Evolutionary conservation across 2,797 vertebrate species (phyloP).

Genomic region (Mormyrops attenuatus): DNA sequence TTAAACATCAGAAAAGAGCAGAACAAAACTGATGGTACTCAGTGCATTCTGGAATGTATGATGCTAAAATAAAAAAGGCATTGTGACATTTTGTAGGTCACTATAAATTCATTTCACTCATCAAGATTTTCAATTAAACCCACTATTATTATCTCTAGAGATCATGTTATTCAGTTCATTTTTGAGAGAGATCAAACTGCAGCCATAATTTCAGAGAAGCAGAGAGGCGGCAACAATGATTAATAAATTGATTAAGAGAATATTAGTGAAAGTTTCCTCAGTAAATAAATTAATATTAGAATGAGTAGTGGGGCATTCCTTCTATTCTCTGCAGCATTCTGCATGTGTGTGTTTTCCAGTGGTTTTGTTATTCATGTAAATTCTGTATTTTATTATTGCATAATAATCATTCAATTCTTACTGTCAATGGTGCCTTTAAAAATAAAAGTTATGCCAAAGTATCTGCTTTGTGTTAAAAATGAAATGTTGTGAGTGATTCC

Average conservation of each 20-base stretch:
- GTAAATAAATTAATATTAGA: background rate
- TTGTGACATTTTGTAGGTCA: background rate
- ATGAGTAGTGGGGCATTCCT: background rate
- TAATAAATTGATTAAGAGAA: background rate
- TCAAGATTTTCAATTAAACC: background rate
- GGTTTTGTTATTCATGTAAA: background rate
- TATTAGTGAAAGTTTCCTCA: background rate
- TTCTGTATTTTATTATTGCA: background rate
- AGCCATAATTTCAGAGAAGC: background rate
- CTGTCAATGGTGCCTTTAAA: slow-evolving; percentile 13
- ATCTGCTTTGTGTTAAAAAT: slow-evolving; percentile 11
- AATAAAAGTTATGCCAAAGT: background rate
- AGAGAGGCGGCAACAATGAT: background rate
- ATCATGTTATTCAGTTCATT: background rate
- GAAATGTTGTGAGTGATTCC: background rate
- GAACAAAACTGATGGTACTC: background rate
- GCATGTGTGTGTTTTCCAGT: background rate
- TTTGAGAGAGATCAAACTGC: background rate
- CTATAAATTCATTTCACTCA: background rate
- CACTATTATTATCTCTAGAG: background rate
- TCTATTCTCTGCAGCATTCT: background rate
- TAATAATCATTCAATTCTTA: background rate
- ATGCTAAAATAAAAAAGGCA: background rate
- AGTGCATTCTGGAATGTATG: background rate
- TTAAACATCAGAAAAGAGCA: background rate